Evolutionary conservation across 2,888 invertebrate species (phyloP).

Genomic region (Adelognathus sp.): DNA sequence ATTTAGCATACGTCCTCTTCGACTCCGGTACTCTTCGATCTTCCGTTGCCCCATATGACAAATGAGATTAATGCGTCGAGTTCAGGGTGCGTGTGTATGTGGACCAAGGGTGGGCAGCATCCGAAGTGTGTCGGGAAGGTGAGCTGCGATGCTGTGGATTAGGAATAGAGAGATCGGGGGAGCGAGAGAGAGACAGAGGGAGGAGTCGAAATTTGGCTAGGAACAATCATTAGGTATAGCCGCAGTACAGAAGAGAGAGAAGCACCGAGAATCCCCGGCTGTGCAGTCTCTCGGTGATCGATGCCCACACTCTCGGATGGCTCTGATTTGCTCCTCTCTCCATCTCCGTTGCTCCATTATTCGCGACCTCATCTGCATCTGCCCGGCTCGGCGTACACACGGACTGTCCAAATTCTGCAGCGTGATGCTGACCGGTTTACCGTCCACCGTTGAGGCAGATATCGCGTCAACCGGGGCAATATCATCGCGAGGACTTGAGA

Average conservation of each 20-base stretch:
- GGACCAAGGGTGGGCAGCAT: constrained; percentile 65
- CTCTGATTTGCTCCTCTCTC: constrained; percentile 9
- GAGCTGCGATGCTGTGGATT: constrained; percentile 34
- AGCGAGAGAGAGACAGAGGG: constrained; percentile 9
- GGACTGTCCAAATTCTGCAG: background rate
- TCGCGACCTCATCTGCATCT: constrained; percentile 77
- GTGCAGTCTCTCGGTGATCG: constrained; percentile 71
- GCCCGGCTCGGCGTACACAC: constrained; percentile 52
- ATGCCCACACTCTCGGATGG: constrained; percentile 58
- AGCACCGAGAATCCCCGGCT: constrained; percentile 35
- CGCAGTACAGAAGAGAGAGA: constrained; percentile 39
- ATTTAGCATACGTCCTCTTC: constrained; percentile 67
- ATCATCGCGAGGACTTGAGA: background rate
- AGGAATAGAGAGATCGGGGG: constrained; percentile 41
- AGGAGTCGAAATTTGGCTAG: constrained; percentile 39
- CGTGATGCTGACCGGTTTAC: background rate
- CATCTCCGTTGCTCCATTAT: constrained; percentile 26
- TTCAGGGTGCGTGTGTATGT: too few species aligned
- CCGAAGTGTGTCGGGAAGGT: constrained; percentile 12
- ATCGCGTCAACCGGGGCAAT: background rate
- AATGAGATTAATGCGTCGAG: constrained; percentile 75
- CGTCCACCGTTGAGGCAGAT: background rate
- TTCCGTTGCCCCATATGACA: constrained; percentile 70
- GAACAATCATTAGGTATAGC: constrained; percentile 75
- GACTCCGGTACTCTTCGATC: constrained; percentile 66